Evolutionary conservation across 2,113 vertebrate genomes (phyloP).

Genomic region (Spea bombifrons): DNA sequence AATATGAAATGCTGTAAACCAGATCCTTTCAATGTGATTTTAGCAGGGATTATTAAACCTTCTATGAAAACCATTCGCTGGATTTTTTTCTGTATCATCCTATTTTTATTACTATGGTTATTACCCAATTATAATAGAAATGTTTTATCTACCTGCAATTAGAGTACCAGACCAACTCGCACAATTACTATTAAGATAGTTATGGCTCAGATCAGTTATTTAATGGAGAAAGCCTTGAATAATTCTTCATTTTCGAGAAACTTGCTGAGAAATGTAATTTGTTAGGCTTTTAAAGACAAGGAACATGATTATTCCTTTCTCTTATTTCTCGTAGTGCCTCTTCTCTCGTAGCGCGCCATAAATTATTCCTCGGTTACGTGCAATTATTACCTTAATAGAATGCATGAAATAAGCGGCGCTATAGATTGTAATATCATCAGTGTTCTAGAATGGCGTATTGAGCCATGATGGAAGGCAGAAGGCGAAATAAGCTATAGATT

Average conservation of each 20-base stretch:
- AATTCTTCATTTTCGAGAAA: conserved; percentile 21
- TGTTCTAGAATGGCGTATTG: background rate
- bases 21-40: conserved; percentile 2
- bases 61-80: conserved; percentile 1
- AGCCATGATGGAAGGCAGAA: background rate
- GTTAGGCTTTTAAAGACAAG: conserved; percentile 11
- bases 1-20: too few species aligned
- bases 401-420: background rate
- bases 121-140: conserved; percentile 42
- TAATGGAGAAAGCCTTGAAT: conserved; percentile 16
- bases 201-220: conserved; percentile 32
- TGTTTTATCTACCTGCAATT: conserved; percentile 42
- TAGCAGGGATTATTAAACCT: background rate
- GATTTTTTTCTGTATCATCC: conserved; percentile 16
- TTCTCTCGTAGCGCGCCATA: background rate
- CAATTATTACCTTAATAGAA: conserved; percentile 6
- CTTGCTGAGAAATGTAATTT: conserved; percentile 10
- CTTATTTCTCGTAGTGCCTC: background rate
- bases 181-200: conserved; percentile 33
- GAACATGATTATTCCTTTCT: background rate
- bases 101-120: conserved; percentile 36
- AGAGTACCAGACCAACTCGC: conserved; percentile 19
- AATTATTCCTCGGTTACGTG: conserved; percentile 1
- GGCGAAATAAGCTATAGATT: background rate
- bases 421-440: background rate